Base-by-base conservation (phyloP, 1,140 invertebrate genomes). In the Magallana ariakensis region DNA sequence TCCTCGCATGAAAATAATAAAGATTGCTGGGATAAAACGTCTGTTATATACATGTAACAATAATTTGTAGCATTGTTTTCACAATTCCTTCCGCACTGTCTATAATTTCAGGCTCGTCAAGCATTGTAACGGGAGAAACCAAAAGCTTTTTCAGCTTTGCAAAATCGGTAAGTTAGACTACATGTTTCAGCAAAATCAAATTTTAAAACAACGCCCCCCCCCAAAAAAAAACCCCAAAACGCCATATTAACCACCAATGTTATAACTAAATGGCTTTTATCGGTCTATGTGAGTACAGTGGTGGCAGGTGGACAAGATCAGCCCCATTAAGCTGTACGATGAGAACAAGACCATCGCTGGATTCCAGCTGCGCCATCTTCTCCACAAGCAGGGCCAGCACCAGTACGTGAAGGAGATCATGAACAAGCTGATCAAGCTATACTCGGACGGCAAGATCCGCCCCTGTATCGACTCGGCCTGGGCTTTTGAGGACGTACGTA, bases 241-340 rank as follows among this genome's bases (percentile, higher is more conserved):
- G 0, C 3, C 33, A 46, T 46, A 46, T 4, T 46, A 46, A 46
- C 33, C 33, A 46, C 33, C 1, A 46, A 5, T 46, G 33, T 46
- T 46, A 5, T 46, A 46, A 46, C 33, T 3, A 46, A 46, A 46
- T 46, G 33, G 0, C 33, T 46, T 46, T 46, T 46, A 4, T 46
- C 33, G 2, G 33, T 46, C 33, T 46, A 5, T 46, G 33, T 46
- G 33, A 5, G 33, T 91, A 80, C 88, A 95, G 97, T 98, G 97
- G 97, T 98, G 97, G 97, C 97, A 97, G 95, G 97, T 97, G 22
- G 97, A 98, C 94, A 98, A 98, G 95, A 96, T 98, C 70, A 97
- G 97, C 9, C 97, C 97, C 1, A 96, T 98, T 90, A 98, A 98
- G 94, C 94, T 98, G 88, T 98, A 97, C 94, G 97, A 98, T 91